Evolutionary conservation across 2,797 vertebrate genomes (phyloP), one percentile per base, ranked within the genome.

Genomic region (Sylvilagus floridanus): DNA sequence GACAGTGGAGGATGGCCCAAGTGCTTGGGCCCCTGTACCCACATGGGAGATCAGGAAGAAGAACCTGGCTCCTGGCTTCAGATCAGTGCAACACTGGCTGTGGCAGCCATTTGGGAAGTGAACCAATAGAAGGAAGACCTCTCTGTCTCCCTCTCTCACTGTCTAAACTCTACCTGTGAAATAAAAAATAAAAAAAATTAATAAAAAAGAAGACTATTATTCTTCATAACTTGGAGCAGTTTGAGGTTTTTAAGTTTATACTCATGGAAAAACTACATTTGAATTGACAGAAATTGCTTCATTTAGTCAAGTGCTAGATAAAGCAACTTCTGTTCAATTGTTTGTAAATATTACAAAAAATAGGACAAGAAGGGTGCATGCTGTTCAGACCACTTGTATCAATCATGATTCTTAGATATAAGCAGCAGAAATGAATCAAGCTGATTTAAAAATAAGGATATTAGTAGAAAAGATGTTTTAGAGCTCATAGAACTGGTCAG

Each of bases 231-330:
- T 66, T 84, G 14, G 37, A 76, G 6, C 77, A 50, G 68, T 90
- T 68, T 66, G 2, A 21, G 11, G 28, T 60, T 90, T 84, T 83
- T 54, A 81, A 90, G 24, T 87, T 37, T 81, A 54, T 77, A 42
- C 73, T 89, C 60, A 60, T 60, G 22, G 35, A 19, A 83, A 63
- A 50, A 50, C 21, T 92, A 66, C 54, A 85, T 92, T 57, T 69
- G 76, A 84, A 94, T 21, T 28, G 65, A 63, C 30, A 85, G n/a
- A 32, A 88, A 90, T 77, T 63, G 35, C 91, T 91, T 4, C 60
- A 32, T 30, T 35, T 68, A 90, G 2, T 54, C 78, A 77, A 47
- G 2, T 65, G 52, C 21, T 65, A 10, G 8, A 35, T 84, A 84
- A 93, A 88, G 37, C 9, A 60, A 21, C 22, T 52, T 96, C 90